Base-by-base conservation (phyloP, 2,888 invertebrate genomes). In the Lathronympha strigana region DNA sequence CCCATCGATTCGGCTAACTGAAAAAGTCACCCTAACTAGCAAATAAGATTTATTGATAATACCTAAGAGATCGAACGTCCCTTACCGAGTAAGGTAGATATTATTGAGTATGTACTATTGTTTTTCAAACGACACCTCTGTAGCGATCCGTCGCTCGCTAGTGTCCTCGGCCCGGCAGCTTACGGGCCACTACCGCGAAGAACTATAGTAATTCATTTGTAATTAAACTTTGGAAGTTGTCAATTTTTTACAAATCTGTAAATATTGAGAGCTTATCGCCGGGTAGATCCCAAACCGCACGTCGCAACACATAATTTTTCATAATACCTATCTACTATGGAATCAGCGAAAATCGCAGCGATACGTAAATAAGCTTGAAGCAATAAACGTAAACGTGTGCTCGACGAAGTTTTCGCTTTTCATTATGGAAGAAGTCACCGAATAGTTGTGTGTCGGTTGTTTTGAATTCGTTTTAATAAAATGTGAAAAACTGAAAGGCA, bases 41-140 rank as follows among this genome's bases (percentile, higher is more conserved):
- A 89, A 55, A 89, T 92, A 92, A 92, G 92, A 88, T 84, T 82
- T 72, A 86, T 85, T 86, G 85, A 90, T 89, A 64, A 88, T 88
- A 90, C 86, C 87, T 90, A 91, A 90, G 90, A 88, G 86, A 90
- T 89, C 86, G 90, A 90, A 92, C 92, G 91, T 92, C 92, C 92
- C 92, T 91, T 91, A 91, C 91, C 88, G 88, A 90, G 92, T 91
- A 91, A 92, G 90, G 91, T 91, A 91, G 90, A 86, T 83, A 84
- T 84, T 88, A 88, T 85, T 86, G 83, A 86, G 81, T 85, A 81
- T 86, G 83, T 85, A n/a, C n/a, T n/a, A 53, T 90, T 87, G 84
- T 86, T 87, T 87, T 86, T 87, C 85, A 84, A 87, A 82, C 81
- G 84, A 82, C 87, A 88, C 86, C 86, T 87, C 87, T 84, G 83